These are phyloP conservation scores for Paramacrobiotus metropolitanus DNA, from an alignment of 1,140 invertebrate species.

Conservation along the genomic window DNA sequence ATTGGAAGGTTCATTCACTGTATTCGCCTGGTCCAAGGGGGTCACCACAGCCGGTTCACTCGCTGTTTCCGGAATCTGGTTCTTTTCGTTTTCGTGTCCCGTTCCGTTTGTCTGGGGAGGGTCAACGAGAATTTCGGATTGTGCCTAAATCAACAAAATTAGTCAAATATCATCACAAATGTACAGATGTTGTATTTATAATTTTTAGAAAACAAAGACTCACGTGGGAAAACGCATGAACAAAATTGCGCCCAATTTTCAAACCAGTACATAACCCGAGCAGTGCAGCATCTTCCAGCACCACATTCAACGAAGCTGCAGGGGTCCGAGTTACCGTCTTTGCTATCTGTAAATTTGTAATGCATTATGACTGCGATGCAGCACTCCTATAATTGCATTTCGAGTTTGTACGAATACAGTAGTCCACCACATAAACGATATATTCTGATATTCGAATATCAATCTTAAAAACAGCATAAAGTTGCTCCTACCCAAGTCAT, in stretches of 20 bases:
- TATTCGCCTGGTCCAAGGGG: neutral
- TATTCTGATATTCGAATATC: too few species aligned
- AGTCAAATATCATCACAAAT: neutral
- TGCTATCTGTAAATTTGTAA: neutral
- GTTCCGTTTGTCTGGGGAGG: neutral
- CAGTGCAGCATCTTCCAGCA: neutral
- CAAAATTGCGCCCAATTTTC: conserved; percentile 1
- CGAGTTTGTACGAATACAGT: too few species aligned
- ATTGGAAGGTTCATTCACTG: neutral
- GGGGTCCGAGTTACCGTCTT: neutral
- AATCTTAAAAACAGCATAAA: too few species aligned
- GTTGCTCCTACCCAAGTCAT: neutral
- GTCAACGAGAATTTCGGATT: neutral
- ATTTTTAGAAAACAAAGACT: neutral
- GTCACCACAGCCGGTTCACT: neutral
- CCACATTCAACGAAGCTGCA: neutral
- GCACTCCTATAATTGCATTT: too few species aligned
- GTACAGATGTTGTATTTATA: too few species aligned
- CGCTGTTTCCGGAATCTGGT: too few species aligned
- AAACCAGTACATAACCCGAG: neutral
- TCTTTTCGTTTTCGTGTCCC: neutral
- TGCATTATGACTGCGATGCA: too few species aligned
- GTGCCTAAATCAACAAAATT: neutral
- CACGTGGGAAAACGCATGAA: conserved; percentile 1
- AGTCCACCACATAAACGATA: too few species aligned